Evolutionary conservation across 2,797 vertebrate species (phyloP).

Genomic region (Pelobates cultripes): DNA sequence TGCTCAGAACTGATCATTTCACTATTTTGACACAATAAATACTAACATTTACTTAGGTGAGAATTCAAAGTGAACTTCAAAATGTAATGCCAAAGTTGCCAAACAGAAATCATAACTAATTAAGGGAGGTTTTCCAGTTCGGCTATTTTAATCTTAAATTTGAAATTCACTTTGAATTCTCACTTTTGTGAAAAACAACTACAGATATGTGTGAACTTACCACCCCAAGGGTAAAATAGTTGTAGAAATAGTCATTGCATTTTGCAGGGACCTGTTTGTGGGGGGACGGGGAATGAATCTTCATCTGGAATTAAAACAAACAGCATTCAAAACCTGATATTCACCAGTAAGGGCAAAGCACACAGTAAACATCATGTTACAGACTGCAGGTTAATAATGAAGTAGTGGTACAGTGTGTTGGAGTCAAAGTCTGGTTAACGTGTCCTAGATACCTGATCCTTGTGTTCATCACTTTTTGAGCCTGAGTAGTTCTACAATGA

Average conservation of each 20-base stretch:
- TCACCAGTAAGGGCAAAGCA: neutral
- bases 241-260: slow-evolving; percentile 99
- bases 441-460: neutral
- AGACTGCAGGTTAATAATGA: neutral
- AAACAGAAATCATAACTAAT: too few species aligned
- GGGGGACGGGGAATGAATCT: slow-evolving; percentile 97
- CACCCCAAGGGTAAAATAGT: slow-evolving; percentile 98
- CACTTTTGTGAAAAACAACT: too few species aligned
- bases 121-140: too few species aligned
- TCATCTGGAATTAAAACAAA: slow-evolving; percentile 83
- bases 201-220: slow-evolving; percentile 73
- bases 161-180: too few species aligned
- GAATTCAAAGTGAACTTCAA: too few species aligned
- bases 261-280: slow-evolving; percentile 98
- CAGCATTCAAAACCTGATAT: neutral
- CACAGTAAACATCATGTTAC: neutral
- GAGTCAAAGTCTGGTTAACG: neutral
- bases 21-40: too few species aligned
- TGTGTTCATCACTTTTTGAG: neutral
- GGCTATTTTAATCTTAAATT: too few species aligned
- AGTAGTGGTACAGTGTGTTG: neutral
- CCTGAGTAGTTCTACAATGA: neutral
- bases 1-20: too few species aligned
- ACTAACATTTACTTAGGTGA: too few species aligned
- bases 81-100: too few species aligned